phyloP scores from a whole-genome alignment of 2,797 vertebrate species.

The Pantherophis vulpinus region DNA sequence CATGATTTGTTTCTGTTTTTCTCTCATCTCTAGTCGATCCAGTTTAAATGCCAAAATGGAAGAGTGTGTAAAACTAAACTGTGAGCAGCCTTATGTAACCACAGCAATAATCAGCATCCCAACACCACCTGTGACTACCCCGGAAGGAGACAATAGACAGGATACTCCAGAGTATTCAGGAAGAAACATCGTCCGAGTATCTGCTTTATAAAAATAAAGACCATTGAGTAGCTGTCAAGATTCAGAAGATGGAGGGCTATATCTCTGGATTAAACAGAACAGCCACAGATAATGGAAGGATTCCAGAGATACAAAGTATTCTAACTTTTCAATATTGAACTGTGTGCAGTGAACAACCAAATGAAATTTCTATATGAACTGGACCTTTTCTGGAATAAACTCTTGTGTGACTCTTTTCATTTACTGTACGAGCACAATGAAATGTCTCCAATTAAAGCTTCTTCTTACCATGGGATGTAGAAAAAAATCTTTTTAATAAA shows the following conservation, averaged over 20 bases:
- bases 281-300: slow-evolving; percentile 36
- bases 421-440: slow-evolving; percentile 79
- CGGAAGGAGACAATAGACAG: slow-evolving; percentile 79
- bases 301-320: slow-evolving; percentile 51
- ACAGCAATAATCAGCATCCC: slow-evolving; percentile 88
- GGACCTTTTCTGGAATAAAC: slow-evolving; percentile 46
- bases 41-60: slow-evolving; percentile 92
- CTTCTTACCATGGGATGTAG: slow-evolving; percentile 68
- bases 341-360: slow-evolving; percentile 56
- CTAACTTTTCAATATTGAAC: slow-evolving; percentile 45
- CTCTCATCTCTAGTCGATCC: slow-evolving; percentile 79
- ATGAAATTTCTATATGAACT: slow-evolving; percentile 67
- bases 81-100: slow-evolving; percentile 85
- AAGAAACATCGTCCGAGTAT: slow-evolving; percentile 90
- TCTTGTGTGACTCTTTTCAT: slow-evolving; percentile 68
- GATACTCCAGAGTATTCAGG: slow-evolving; percentile 80
- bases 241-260: slow-evolving; percentile 51
- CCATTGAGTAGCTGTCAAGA: slow-evolving; percentile 59
- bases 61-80: slow-evolving; percentile 90
- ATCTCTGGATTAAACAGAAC: slow-evolving; percentile 44
- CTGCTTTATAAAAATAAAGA: slow-evolving; percentile 85
- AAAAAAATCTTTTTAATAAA: slow-evolving; percentile 79
- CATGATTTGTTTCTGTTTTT: slow-evolving; percentile 37
- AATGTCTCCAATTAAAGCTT: slow-evolving; percentile 76
- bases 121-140: slow-evolving; percentile 80